Percentiles rank a stretch among this genome's conserved stretches.
Evolutionary conservation across 92 coral and sea anemone genomes (phyloP).

Genomic region (Actinostola sp.): DNA sequence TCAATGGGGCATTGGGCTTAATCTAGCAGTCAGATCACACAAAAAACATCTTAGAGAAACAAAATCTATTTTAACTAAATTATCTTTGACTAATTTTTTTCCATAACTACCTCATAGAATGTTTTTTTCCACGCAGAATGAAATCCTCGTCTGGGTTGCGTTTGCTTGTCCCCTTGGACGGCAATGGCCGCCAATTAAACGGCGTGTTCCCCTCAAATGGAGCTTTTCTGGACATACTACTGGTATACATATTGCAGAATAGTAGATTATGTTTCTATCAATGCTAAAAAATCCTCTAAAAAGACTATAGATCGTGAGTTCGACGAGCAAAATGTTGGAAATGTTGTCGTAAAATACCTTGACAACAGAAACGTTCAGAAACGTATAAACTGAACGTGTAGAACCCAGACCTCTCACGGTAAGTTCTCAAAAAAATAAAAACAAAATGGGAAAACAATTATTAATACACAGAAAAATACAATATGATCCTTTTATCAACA

Average conservation of each 20-base stretch:
- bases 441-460: too few relatives aligned
- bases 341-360: not conserved
- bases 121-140: slow-evolving; percentile 78
- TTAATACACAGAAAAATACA: too few relatives aligned
- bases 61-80: too few relatives aligned
- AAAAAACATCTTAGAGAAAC: too few relatives aligned
- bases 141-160: slow-evolving; percentile 98
- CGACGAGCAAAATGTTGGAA: not conserved
- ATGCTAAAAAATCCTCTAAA: not conserved
- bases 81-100: too few relatives aligned
- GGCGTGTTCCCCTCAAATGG: slow-evolving; percentile 60
- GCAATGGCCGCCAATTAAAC: slow-evolving; percentile 80
- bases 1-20: too few relatives aligned
- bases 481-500: too few relatives aligned
- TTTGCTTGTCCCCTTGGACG: slow-evolving; percentile 81
- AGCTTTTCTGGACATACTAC: slow-evolving; percentile 77
- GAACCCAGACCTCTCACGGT: slow-evolving; percentile 17
- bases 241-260: slow-evolving; percentile 66
- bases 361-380: not conserved
- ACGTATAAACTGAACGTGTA: not conserved
- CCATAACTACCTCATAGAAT: slow-evolving; percentile 64
- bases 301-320: not conserved
- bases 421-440: too few relatives aligned
- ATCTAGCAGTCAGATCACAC: too few relatives aligned
- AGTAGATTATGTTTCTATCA: not conserved